Evolutionary conservation across 1,140 invertebrate genomes (phyloP).

Genomic region (Diprion similis): DNA sequence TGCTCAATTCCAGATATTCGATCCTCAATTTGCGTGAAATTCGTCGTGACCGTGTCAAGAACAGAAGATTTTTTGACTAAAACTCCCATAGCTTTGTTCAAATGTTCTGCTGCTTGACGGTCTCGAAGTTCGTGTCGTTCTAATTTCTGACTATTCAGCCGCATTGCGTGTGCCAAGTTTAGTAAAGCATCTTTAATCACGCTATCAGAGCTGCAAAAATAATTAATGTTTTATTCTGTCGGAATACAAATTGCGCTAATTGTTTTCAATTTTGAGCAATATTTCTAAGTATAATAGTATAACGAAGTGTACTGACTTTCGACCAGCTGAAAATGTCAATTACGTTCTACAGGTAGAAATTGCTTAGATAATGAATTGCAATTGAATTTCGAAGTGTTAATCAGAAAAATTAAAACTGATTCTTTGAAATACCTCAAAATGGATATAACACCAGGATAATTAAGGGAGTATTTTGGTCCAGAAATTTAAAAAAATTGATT

Average conservation of each 20-base stretch:
- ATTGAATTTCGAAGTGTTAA: no score
- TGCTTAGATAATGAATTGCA: no score
- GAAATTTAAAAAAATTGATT: no score
- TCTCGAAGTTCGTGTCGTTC: slow-evolving; percentile 85
- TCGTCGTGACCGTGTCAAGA: slow-evolving; percentile 72
- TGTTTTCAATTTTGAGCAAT: neutral
- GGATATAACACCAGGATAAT: neutral
- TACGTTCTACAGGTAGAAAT: no score
- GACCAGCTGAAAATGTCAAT: neutral
- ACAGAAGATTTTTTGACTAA: slow-evolving; percentile 77
- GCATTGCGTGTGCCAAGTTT: slow-evolving; percentile 81
- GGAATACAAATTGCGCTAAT: neutral
- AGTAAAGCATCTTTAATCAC: slow-evolving; percentile 83
- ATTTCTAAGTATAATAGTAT: neutral
- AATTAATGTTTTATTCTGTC: slow-evolving; percentile 5
- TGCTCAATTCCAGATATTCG: slow-evolving; percentile 72
- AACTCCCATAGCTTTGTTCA: slow-evolving; percentile 74
- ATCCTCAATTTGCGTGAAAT: slow-evolving; percentile 71
- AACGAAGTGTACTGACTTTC: neutral
- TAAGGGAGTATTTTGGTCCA: no score
- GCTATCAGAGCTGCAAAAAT: slow-evolving; percentile 58
- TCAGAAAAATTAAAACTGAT: neutral
- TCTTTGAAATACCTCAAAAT: neutral
- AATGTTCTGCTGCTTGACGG: slow-evolving; percentile 76
- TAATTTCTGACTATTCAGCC: slow-evolving; percentile 80